phyloP scores from a whole-genome alignment of 2,113 vertebrate species.

The Cottus gobio region DNA sequence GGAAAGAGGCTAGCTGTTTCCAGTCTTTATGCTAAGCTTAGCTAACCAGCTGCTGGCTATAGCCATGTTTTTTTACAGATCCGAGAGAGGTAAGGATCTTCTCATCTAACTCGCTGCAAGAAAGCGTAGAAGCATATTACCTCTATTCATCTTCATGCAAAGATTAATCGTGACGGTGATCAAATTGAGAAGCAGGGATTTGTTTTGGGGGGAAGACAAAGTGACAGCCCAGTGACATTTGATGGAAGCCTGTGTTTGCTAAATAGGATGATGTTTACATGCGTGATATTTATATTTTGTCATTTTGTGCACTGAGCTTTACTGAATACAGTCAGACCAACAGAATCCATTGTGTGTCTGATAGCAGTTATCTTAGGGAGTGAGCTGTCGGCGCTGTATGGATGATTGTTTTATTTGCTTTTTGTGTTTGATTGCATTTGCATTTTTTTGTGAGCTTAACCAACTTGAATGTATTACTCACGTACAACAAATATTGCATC shows the following conservation, averaged over 20 bases:
- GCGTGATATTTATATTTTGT: constrained; percentile 58
- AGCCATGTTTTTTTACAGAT: constrained; percentile 1
- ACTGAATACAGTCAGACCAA: constrained; percentile 26
- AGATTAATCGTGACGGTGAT: neutral
- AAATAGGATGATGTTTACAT: constrained; percentile 3
- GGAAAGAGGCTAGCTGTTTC: neutral
- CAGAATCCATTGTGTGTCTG: constrained; percentile 1
- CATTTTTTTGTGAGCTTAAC: constrained; percentile 43
- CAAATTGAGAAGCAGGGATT: neutral
- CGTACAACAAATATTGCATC: neutral
- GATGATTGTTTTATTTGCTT: constrained; percentile 19
- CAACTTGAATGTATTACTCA: constrained; percentile 68
- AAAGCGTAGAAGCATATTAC: neutral
- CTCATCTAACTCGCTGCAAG: neutral
- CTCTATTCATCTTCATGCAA: neutral
- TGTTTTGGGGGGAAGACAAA: neutral
- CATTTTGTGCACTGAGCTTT: constrained; percentile 60
- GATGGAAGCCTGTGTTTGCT: neutral
- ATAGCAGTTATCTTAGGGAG: constrained; percentile 5
- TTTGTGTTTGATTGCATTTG: constrained; percentile 30
- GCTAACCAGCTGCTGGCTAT: neutral
- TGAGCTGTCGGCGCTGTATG: constrained; percentile 1
- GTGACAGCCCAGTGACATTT: constrained; percentile 7
- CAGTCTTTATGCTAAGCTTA: constrained; percentile 9
- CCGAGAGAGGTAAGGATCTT: neutral